Conservation (phyloP, 2,888 invertebrate species). For the Eueremaeus valkanovi region DNA sequence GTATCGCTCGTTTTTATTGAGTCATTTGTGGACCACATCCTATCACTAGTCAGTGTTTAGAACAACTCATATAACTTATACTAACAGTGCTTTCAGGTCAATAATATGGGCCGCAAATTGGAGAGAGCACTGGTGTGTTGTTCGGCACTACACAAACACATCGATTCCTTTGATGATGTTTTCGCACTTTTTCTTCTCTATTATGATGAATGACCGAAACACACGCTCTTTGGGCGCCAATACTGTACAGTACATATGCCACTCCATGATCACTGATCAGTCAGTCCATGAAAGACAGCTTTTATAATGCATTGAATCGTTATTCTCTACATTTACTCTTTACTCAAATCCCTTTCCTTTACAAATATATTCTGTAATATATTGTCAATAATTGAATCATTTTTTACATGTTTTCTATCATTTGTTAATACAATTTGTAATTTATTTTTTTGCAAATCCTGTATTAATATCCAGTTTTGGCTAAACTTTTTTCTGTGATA, state of each 20-base stretch:
- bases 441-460: too few relatives aligned
- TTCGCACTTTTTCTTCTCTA: slow-evolving; percentile 9
- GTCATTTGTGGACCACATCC: slow-evolving; percentile 25
- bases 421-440: too few relatives aligned
- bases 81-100: slow-evolving; percentile 20
- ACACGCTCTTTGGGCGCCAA: slow-evolving; percentile 35
- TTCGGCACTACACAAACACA: neutral
- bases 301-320: neutral
- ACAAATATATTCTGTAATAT: too few relatives aligned
- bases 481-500: too few relatives aligned
- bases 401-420: too few relatives aligned
- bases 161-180: slow-evolving; percentile 20
- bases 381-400: too few relatives aligned
- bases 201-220: slow-evolving; percentile 31
- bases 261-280: too few relatives aligned
- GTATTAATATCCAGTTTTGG: too few relatives aligned
- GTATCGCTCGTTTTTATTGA: slow-evolving; percentile 25
- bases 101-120: slow-evolving; percentile 35
- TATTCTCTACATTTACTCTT: too few relatives aligned
- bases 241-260: neutral
- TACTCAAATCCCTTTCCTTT: too few relatives aligned
- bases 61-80: slow-evolving; percentile 23
- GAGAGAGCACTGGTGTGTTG: neutral
- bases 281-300: slow-evolving; percentile 4
- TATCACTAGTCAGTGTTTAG: slow-evolving; percentile 16